Conservation (phyloP, 2,888 invertebrate genomes). For the Melitaea athalia region DNA sequence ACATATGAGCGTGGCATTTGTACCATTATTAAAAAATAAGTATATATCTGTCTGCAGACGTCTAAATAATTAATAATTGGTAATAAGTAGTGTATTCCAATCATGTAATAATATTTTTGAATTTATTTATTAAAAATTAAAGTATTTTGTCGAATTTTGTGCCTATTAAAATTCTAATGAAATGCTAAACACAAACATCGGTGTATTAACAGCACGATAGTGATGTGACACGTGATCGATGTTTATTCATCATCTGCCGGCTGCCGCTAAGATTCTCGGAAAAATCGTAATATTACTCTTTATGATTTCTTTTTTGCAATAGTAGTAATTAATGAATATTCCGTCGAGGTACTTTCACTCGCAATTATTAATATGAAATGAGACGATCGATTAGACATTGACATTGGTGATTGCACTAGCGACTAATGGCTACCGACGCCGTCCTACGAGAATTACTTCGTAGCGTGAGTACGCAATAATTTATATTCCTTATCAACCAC, state of each 20-base stretch:
- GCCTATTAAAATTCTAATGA: not conserved
- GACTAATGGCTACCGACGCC: no score
- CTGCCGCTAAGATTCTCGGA: conserved; percentile 31
- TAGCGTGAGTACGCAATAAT: no score
- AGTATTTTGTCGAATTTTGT: not conserved
- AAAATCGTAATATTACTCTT: conserved; percentile 34
- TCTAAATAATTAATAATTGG: not conserved
- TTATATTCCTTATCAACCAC: no score
- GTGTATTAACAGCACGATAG: not conserved
- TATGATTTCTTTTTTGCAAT: conserved; percentile 10
- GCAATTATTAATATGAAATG: conserved; percentile 28
- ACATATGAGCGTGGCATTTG: no score
- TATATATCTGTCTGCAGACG: no score
- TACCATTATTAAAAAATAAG: no score
- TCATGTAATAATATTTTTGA: no score
- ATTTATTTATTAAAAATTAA: not conserved
- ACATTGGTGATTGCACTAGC: not conserved
- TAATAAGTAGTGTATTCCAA: no score
- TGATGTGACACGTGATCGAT: conserved; percentile 20
- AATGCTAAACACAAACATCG: not conserved
- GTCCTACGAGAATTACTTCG: no score
- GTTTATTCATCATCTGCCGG: conserved; percentile 31
- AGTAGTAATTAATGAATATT: conserved; percentile 38
- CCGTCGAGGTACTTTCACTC: conserved; percentile 41
- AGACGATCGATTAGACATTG: not conserved